These are phyloP conservation scores for Theristicus caerulescens DNA, from an alignment of 2,113 vertebrate genomes.

Conservation along the genomic window DNA sequence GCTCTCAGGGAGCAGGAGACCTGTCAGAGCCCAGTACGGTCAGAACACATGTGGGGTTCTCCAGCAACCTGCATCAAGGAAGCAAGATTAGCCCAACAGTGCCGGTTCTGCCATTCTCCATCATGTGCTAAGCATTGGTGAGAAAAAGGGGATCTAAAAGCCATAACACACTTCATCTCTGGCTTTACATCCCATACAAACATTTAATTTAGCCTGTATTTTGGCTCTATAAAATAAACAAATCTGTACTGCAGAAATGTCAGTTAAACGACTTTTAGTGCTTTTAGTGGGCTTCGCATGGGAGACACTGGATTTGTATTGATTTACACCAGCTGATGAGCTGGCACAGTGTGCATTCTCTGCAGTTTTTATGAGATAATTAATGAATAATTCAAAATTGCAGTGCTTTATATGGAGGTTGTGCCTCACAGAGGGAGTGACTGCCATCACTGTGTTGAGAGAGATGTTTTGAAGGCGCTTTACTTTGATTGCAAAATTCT, in stretches of 20 bases:
- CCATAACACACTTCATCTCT: background rate
- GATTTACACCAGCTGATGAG: conserved; percentile 45
- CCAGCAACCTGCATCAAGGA: background rate
- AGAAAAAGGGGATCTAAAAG: conserved; percentile 3
- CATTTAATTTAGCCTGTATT: background rate
- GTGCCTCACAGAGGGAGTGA: background rate
- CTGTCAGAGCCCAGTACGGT: background rate
- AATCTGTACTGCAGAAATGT: background rate
- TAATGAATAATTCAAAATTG: conserved; percentile 2
- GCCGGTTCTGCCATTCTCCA: background rate
- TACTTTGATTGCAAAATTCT: conserved; percentile 15
- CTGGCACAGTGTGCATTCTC: conserved; percentile 4
- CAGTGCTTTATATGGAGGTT: background rate
- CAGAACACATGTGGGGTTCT: background rate
- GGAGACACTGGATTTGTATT: background rate
- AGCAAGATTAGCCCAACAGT: background rate
- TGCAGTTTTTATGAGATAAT: background rate
- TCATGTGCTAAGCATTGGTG: background rate
- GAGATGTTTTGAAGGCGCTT: background rate
- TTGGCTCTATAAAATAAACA: conserved; percentile 40
- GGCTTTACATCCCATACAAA: background rate
- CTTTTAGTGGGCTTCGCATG: background rate
- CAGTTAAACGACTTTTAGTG: background rate
- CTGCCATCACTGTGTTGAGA: background rate
- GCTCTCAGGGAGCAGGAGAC: background rate